Evolutionary conservation across 2,888 invertebrate genomes (phyloP).

Genomic region (Dorcus hopei): DNA sequence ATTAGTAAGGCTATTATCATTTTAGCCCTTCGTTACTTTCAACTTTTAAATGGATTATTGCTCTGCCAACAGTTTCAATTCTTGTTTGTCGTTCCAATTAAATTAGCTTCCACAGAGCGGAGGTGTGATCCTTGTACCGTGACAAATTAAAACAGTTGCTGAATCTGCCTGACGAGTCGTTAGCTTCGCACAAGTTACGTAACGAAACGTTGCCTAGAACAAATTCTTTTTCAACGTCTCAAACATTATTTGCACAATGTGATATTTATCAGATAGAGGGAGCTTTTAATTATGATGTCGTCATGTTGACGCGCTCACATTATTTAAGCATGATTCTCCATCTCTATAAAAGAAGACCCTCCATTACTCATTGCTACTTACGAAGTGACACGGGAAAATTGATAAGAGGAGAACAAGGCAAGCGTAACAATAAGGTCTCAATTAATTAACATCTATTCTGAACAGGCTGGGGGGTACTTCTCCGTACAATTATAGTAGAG

Average conservation of each 20-base stretch:
- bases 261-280: not conserved
- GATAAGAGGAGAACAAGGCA: conserved; percentile 14
- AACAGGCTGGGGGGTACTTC: too few relatives aligned
- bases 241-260: too few relatives aligned
- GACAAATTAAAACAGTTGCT: conserved; percentile 14
- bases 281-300: not conserved
- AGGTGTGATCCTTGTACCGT: conserved; percentile 17
- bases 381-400: not conserved
- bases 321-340: too few relatives aligned
- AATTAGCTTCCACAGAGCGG: conserved; percentile 8
- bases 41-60: conserved; percentile 22
- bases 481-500: too few relatives aligned
- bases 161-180: not conserved
- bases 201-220: not conserved
- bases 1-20: conserved; percentile 20
- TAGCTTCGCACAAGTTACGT: conserved; percentile 1
- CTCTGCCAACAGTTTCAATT: conserved; percentile 18
- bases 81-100: conserved; percentile 20
- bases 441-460: conserved; percentile 8
- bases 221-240: too few relatives aligned
- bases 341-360: not conserved
- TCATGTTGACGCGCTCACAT: too few relatives aligned
- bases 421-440: conserved; percentile 7
- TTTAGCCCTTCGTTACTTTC: conserved; percentile 16
- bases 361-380: conserved; percentile 9